These are phyloP conservation scores for Pinctada fucata DNA, from an alignment of 2,888 invertebrate species.

Conservation along the genomic window DNA sequence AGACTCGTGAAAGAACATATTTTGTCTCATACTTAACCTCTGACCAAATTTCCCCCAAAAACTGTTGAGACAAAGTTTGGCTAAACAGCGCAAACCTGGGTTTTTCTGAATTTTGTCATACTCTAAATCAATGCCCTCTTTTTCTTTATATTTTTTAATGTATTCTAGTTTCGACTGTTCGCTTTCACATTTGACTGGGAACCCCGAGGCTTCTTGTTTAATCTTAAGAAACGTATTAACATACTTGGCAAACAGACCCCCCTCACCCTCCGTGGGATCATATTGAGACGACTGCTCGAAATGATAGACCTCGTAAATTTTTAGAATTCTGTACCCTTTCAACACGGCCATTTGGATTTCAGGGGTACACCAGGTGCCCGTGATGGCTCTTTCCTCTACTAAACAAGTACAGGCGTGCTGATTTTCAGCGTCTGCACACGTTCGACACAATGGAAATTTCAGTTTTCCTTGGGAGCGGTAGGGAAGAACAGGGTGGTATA, in stretches of 20 bases:
- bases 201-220: too few relatives aligned
- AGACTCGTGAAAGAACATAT: slow-evolving; percentile 50
- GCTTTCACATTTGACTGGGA: slow-evolving; percentile 14
- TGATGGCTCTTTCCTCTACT: slow-evolving; percentile 10
- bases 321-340: slow-evolving; percentile 67
- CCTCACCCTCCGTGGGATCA: slow-evolving; percentile 37
- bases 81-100: background rate
- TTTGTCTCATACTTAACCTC: slow-evolving; percentile 44
- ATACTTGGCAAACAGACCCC: slow-evolving; percentile 60
- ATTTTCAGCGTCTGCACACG: slow-evolving; percentile 50
- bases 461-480: slow-evolving; percentile 53
- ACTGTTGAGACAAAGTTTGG: background rate
- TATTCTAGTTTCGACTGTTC: slow-evolving; percentile 50
- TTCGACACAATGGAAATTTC: slow-evolving; percentile 52
- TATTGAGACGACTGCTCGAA: slow-evolving; percentile 41
- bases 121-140: slow-evolving; percentile 33
- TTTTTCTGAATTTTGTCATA: slow-evolving; percentile 22
- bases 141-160: slow-evolving; percentile 42
- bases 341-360: slow-evolving; percentile 69
- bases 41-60: slow-evolving; percentile 24
- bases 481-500: slow-evolving; percentile 70
- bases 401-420: slow-evolving; percentile 64
- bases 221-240: slow-evolving; percentile 57
- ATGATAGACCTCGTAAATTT: slow-evolving; percentile 72
- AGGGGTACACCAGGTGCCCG: slow-evolving; percentile 54